Evolutionary conservation across 2,113 vertebrate species (phyloP).

Genomic region (Caretta caretta): DNA sequence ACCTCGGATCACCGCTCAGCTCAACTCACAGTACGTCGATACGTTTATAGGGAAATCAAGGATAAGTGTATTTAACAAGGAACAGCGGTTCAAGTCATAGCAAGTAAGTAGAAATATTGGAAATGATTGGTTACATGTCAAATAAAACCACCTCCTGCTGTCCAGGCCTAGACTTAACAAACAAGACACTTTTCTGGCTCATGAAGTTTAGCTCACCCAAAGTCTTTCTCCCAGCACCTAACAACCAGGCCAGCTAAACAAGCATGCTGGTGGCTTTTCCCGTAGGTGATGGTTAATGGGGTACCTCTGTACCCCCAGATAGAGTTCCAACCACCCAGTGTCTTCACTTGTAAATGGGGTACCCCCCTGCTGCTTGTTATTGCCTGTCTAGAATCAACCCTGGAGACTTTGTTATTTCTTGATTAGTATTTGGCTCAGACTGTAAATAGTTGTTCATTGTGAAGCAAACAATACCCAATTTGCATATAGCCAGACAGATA

Average conservation of each 20-base stretch:
- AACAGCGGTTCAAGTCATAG: too few species aligned
- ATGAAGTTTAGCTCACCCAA: background rate
- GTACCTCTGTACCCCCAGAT: background rate
- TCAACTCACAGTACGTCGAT: too few species aligned
- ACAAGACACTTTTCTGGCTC: background rate
- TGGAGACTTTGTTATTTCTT: background rate
- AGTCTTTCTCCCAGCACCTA: background rate
- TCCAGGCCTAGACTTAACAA: background rate
- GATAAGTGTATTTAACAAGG: too few species aligned
- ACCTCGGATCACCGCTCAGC: too few species aligned
- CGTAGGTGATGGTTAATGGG: background rate
- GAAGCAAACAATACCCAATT: background rate
- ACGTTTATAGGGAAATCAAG: too few species aligned
- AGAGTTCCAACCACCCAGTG: background rate
- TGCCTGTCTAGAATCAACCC: background rate
- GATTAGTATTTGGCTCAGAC: background rate
- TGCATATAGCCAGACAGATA: background rate
- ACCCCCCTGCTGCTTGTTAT: background rate
- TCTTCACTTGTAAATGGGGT: background rate
- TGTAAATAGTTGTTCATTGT: background rate
- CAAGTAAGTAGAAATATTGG: too few species aligned
- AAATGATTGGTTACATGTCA: too few species aligned
- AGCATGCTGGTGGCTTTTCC: background rate
- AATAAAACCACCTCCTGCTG: too few species aligned
- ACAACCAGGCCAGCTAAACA: background rate